These are phyloP conservation scores for Oncopodura yosiiana DNA, from an alignment of 1,140 invertebrate genomes.

Conservation along the genomic window DNA sequence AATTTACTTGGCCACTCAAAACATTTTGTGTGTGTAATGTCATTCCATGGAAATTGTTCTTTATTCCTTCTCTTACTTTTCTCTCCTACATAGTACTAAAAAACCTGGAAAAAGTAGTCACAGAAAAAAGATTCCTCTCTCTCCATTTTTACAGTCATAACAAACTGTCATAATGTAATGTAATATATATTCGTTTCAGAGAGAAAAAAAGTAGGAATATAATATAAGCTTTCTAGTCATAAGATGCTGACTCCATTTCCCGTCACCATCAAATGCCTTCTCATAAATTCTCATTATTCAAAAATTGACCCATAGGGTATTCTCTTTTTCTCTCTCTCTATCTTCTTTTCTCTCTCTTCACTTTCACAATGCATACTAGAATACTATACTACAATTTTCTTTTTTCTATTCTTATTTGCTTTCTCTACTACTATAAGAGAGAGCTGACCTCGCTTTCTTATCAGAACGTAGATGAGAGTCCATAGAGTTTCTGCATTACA, in stretches of 20 bases:
- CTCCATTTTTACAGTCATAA: not conserved
- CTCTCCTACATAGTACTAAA: conserved; percentile 4
- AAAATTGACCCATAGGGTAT: conserved; percentile 34
- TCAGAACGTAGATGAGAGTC: not conserved
- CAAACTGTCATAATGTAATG: not conserved
- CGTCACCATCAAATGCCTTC: conserved; percentile 30
- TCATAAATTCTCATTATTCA: conserved; percentile 36
- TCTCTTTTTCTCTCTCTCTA: conserved; percentile 2
- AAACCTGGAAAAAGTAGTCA: not conserved
- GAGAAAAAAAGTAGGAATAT: not conserved
- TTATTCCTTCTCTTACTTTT: not conserved
- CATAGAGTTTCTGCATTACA: not conserved
- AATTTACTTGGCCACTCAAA: conserved; percentile 34
- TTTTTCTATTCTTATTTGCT: too few relatives aligned
- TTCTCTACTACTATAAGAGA: not conserved
- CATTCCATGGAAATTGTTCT: too few relatives aligned
- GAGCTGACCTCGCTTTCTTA: not conserved
- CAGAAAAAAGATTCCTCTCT: not conserved
- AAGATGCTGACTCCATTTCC: conserved; percentile 10
- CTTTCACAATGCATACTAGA: not conserved
- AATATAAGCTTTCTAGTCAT: conserved; percentile 1
- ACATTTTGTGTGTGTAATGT: conserved; percentile 3
- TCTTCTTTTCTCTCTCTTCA: not conserved
- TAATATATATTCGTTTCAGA: not conserved
- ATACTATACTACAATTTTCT: not conserved